Percentiles rank a stretch among this genome's conserved stretches.
These are phyloP conservation scores for Trypoxylon attenuatum DNA, from an alignment of 2,888 invertebrate species.

Conservation along the genomic window DNA sequence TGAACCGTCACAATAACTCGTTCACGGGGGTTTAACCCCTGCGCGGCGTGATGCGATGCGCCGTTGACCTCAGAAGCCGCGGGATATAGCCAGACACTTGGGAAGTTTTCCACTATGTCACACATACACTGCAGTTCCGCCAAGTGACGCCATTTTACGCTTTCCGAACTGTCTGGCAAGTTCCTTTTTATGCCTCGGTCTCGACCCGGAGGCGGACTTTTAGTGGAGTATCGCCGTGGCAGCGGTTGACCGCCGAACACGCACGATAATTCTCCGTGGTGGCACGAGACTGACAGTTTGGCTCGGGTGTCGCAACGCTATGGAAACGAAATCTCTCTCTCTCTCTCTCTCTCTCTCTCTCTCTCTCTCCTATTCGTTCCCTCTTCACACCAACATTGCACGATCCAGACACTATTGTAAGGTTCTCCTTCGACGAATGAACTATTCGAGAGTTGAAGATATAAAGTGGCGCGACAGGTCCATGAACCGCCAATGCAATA, in stretches of 20 bases:
- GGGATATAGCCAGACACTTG: constrained; percentile 35
- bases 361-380: too few species aligned
- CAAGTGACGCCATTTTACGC: constrained; percentile 48
- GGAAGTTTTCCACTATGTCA: constrained; percentile 48
- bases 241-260: constrained; percentile 44
- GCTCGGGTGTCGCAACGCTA: constrained; percentile 37
- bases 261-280: constrained; percentile 44
- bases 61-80: constrained; percentile 38
- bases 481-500: too few species aligned
- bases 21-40: constrained; percentile 16
- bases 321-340: constrained; percentile 14
- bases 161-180: constrained; percentile 49
- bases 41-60: constrained; percentile 19
- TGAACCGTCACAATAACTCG: constrained; percentile 26
- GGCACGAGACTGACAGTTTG: constrained; percentile 52
- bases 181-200: constrained; percentile 42
- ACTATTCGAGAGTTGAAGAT: too few species aligned
- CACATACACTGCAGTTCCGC: constrained; percentile 22
- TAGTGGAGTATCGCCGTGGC: constrained; percentile 37
- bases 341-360: too few species aligned
- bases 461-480: too few species aligned
- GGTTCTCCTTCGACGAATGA: too few species aligned
- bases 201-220: constrained; percentile 33
- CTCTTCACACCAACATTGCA: too few species aligned
- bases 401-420: too few species aligned